Evolutionary conservation across 2,113 vertebrate species (phyloP).

Genomic region (Orthonyx spaldingii): DNA sequence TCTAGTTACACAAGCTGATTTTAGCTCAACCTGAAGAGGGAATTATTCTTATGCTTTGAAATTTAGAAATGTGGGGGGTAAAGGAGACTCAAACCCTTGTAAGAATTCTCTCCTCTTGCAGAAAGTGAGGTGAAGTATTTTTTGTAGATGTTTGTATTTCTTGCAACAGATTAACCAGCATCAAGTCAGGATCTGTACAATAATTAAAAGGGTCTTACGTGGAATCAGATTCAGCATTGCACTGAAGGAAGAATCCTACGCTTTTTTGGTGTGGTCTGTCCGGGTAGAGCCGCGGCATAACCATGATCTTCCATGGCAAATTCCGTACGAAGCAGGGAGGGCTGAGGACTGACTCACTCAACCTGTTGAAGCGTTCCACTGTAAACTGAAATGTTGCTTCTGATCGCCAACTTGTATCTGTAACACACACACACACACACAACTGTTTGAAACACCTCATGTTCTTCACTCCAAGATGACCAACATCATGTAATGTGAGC

Average conservation of each 20-base stretch:
- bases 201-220: slow-evolving; percentile 81
- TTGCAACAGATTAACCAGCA: not conserved
- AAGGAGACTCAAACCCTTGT: not conserved
- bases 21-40: not conserved
- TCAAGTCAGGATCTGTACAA: not conserved
- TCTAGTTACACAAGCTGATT: not conserved
- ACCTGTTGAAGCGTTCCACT: slow-evolving; percentile 94
- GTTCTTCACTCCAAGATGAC: not conserved
- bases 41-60: not conserved
- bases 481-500: fast-evolving
- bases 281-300: slow-evolving; percentile 97
- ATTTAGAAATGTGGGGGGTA: not conserved
- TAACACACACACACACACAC: slow-evolving; percentile 5
- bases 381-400: slow-evolving; percentile 98
- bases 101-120: not conserved
- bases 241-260: slow-evolving; percentile 97
- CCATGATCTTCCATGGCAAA: slow-evolving; percentile 99
- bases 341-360: slow-evolving; percentile 96
- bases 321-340: slow-evolving; percentile 97
- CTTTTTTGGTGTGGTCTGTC: slow-evolving; percentile 98
- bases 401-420: slow-evolving; percentile 98
- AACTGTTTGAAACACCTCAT: not conserved
- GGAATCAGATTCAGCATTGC: slow-evolving; percentile 98
- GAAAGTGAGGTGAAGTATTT: not conserved
- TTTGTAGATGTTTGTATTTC: not conserved